These are phyloP conservation scores for Drosophila austrosaltans DNA, from an alignment of 2,888 invertebrate species.

Conservation along the genomic window DNA sequence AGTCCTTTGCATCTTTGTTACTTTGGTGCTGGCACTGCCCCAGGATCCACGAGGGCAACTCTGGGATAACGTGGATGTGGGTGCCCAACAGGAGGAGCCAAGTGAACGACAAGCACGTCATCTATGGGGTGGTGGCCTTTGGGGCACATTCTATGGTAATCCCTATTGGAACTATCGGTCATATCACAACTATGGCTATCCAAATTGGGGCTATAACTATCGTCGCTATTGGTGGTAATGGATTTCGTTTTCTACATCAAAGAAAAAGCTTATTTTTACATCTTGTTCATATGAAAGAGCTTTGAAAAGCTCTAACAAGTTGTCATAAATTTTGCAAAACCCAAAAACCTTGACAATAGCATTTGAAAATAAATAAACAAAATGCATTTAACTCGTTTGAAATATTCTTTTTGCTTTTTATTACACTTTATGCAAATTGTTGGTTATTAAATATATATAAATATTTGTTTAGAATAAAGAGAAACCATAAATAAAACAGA, in stretches of 20 bases:
- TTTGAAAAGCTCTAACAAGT: neutral
- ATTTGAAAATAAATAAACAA: neutral
- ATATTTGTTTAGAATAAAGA: neutral
- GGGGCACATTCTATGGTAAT: neutral
- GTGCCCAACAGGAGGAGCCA: neutral
- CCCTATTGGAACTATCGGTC: neutral
- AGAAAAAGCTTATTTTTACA: neutral
- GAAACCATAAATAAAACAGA: neutral
- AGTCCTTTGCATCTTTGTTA: neutral
- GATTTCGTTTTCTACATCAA: no score
- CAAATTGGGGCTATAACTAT: neutral
- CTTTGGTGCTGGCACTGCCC: neutral
- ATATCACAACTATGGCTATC: neutral
- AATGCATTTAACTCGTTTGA: slow-evolving; percentile 1
- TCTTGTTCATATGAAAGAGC: neutral
- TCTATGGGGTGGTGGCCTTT: neutral
- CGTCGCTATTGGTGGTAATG: neutral
- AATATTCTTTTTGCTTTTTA: neutral
- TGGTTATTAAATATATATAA: no score
- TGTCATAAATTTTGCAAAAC: neutral
- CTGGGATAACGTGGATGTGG: neutral
- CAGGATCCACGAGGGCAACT: neutral
- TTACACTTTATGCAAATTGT: neutral
- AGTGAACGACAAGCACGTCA: neutral
- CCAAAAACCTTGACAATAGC: neutral